Base-by-base conservation (phyloP, 2,888 invertebrate species). In the Diarsia mendica region DNA sequence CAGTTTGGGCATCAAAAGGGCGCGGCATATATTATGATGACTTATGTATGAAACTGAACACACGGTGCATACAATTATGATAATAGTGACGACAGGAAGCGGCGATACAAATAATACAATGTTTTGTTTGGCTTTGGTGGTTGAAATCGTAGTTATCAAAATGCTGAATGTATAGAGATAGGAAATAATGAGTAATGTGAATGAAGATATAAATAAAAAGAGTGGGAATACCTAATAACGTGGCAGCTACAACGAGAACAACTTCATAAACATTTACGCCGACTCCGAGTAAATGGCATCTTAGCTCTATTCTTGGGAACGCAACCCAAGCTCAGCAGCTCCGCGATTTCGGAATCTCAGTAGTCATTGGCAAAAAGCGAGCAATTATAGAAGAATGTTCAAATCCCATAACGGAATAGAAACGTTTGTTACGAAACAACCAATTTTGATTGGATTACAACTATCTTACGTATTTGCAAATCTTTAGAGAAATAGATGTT, bases 401-500 rank as follows among this genome's bases (percentile, higher is more conserved):
- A 68, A 55, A 74, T 71, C 70, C 71, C 67, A 82, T 79, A 78
- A 74, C 65, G 20, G 18, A 79, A 72, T 77, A 49, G 72, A 79
- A 85, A 74, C 69, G 44, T 53, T 13, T 72, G 68, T 84, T 75
- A 60, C 20, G 63, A 64, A 85, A 86, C 60, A 46, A 65, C 13
- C 65, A 71, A 80, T 80, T 77, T 71, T 66, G 39, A 69, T 18
- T 67, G 55, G 76, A 46, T 79, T 67, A 84, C 58, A 64, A 80
- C 67, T 66, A 28, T 39, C 53, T 73, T 48, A 66, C 28, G 15
- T 71, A 69, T 85, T 83, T 82, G 75, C 78, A 68, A 87, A 80
- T 76, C 66, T 70, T 72, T 68, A 67, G 74, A 85, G 75, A 80
- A 79, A 76, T 84, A 72, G 77, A 88, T 80, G 84, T 85, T 79